Conservation (phyloP, 1,140 invertebrate genomes). For the Lerema accius region DNA sequence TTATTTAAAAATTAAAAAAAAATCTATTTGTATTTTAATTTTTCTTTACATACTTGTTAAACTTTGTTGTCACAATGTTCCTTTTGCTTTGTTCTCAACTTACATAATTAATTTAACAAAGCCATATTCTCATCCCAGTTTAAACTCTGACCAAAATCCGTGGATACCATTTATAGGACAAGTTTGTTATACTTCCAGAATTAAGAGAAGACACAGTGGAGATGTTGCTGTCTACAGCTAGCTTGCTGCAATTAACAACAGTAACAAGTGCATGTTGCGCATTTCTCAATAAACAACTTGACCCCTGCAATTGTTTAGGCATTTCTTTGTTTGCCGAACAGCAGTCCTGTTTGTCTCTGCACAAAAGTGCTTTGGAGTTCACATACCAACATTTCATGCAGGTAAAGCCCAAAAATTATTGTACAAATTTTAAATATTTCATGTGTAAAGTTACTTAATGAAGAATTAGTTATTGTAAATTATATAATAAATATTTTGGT, state of each 20-base stretch:
- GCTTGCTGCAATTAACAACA: slow-evolving; percentile 92
- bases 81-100: no score
- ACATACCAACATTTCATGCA: slow-evolving; percentile 92
- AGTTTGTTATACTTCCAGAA: slow-evolving; percentile 89
- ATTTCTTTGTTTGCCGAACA: slow-evolving; percentile 96
- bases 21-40: slow-evolving; percentile 24
- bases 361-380: slow-evolving; percentile 90
- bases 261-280: slow-evolving; percentile 95
- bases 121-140: no score
- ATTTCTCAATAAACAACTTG: slow-evolving; percentile 95
- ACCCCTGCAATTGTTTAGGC: slow-evolving; percentile 97
- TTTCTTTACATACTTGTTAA: slow-evolving; percentile 11
- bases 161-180: no score
- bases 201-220: slow-evolving; percentile 93
- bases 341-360: slow-evolving; percentile 91
- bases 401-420: slow-evolving; percentile 57
- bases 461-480: no score
- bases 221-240: slow-evolving; percentile 92
- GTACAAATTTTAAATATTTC: slow-evolving; percentile 1
- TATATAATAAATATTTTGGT: no score
- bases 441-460: no score
- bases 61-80: no score
- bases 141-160: no score
- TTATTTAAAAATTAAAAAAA: slow-evolving; percentile 34
- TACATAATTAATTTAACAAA: no score